Evolutionary conservation across 2,113 vertebrate species (phyloP).

Genomic region (Psophia crepitans): DNA sequence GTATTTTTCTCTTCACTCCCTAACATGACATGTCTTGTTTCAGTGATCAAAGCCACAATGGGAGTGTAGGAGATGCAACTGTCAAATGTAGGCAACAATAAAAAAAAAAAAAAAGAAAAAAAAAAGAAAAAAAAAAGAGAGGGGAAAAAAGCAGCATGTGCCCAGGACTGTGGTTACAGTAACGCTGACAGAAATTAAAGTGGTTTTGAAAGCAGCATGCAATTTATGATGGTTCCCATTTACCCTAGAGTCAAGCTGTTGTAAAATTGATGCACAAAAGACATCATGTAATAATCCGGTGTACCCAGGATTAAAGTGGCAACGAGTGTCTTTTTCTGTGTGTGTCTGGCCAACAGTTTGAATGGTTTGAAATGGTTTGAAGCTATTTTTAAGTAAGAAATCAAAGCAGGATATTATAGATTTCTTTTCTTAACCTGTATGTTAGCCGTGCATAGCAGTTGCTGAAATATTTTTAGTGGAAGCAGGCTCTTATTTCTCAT

Average conservation of each 20-base stretch:
- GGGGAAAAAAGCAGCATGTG: neutral
- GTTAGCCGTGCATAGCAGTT: neutral
- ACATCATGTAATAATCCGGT: constrained; percentile 71
- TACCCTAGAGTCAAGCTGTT: constrained; percentile 78
- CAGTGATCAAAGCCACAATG: constrained; percentile 73
- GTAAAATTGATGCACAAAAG: constrained; percentile 78
- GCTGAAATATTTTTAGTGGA: constrained; percentile 11
- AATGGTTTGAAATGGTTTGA: constrained; percentile 51
- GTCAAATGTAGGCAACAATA: constrained; percentile 68
- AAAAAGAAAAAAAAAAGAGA: neutral
- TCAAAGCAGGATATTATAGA: constrained; percentile 43
- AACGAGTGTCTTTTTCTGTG: constrained; percentile 44
- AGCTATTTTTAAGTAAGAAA: constrained; percentile 50
- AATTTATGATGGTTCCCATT: constrained; percentile 75
- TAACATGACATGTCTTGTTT: constrained; percentile 76
- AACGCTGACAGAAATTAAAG: constrained; percentile 79
- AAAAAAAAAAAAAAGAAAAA: neutral
- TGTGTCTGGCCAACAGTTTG: constrained; percentile 27
- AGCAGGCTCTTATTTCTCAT: neutral
- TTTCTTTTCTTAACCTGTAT: constrained; percentile 19
- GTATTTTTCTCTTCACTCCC: constrained; percentile 17
- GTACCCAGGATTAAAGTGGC: constrained; percentile 68
- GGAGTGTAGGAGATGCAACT: constrained; percentile 73
- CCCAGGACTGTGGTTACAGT: constrained; percentile 72
- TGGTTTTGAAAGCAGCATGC: constrained; percentile 79